These are phyloP conservation scores for Mallateleia sp. DNA, from an alignment of 2,888 invertebrate species.

Conservation along the genomic window DNA sequence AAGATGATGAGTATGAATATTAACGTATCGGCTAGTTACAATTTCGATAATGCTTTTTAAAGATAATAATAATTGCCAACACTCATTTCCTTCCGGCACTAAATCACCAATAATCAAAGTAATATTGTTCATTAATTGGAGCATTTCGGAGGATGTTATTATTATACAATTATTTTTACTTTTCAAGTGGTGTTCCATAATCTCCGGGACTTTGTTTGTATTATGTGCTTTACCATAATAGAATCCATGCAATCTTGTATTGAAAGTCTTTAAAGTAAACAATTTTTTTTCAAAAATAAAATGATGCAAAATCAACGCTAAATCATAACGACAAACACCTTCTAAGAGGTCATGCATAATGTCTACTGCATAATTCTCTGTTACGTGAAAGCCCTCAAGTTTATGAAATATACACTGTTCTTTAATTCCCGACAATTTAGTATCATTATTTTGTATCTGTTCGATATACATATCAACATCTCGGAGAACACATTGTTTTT, in stretches of 20 bases:
- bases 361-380: constrained; percentile 20
- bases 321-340: constrained; percentile 28
- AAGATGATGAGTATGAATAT: constrained; percentile 33
- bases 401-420: constrained; percentile 34
- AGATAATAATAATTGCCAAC: constrained; percentile 44
- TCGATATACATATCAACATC: not conserved
- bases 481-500: constrained; percentile 14
- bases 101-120: constrained; percentile 59
- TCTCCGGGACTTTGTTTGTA: constrained; percentile 64
- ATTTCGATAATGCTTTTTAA: constrained; percentile 33
- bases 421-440: not conserved
- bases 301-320: constrained; percentile 1
- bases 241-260: not conserved
- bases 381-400: constrained; percentile 21
- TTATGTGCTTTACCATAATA: not conserved
- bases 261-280: not conserved
- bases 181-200: constrained; percentile 19
- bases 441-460: not conserved
- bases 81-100: constrained; percentile 34
- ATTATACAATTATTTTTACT: not conserved
- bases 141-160: constrained; percentile 64
- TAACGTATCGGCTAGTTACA: constrained; percentile 29
- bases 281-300: constrained; percentile 26
- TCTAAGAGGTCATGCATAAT: constrained; percentile 43
- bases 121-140: constrained; percentile 43